These are phyloP conservation scores for Tetragnatha versicolor DNA, from an alignment of 1,140 invertebrate species.

Conservation along the genomic window DNA sequence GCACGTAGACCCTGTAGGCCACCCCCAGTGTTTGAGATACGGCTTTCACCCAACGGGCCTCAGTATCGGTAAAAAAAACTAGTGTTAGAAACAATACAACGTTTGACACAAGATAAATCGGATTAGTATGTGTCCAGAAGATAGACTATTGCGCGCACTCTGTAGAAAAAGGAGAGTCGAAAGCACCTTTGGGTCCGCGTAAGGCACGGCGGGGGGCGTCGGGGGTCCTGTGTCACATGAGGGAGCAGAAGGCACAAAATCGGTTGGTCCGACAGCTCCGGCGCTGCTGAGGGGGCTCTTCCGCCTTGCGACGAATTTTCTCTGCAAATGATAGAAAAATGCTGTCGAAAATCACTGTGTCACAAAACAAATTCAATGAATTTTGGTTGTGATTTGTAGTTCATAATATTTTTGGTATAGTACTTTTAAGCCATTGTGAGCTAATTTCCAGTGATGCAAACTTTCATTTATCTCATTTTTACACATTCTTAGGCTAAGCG, in stretches of 20 bases:
- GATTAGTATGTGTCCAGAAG: too few relatives aligned
- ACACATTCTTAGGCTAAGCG: too few relatives aligned
- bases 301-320: slow-evolving; percentile 58
- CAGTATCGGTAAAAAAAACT: too few relatives aligned
- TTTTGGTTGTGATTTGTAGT: neutral
- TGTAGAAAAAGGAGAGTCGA: slow-evolving; percentile 18
- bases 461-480: too few relatives aligned
- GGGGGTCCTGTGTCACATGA: slow-evolving; percentile 46
- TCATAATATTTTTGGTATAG: neutral
- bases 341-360: neutral
- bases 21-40: too few relatives aligned
- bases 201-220: slow-evolving; percentile 25
- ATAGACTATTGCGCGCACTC: too few relatives aligned
- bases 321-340: slow-evolving; percentile 41
- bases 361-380: neutral
- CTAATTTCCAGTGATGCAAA: too few relatives aligned
- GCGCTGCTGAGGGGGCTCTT: slow-evolving; percentile 45
- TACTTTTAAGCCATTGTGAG: too few relatives aligned
- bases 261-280: slow-evolving; percentile 48
- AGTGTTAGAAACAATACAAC: too few relatives aligned
- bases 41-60: too few relatives aligned
- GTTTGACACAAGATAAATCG: too few relatives aligned
- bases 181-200: slow-evolving; percentile 25
- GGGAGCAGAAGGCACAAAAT: slow-evolving; percentile 48
- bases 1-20: too few relatives aligned